Percentiles rank a stretch among this genome's conserved stretches.
phyloP scores from a whole-genome alignment of 2,797 vertebrate genomes.

The Acrossocheilus fasciatus region DNA sequence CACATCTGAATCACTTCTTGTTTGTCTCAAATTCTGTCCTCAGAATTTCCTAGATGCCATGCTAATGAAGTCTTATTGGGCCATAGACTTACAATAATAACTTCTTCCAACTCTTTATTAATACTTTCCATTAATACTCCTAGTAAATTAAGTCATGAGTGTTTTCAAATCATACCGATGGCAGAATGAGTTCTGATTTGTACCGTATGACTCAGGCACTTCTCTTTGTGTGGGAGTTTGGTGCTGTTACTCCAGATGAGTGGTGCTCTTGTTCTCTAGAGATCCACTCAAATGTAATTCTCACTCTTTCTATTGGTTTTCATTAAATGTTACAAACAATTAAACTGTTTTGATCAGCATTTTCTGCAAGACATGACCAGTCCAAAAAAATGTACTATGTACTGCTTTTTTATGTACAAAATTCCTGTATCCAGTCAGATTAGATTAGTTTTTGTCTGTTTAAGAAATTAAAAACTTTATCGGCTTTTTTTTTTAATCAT shows the following conservation, averaged over 20 bases:
- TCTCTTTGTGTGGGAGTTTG: constrained; percentile 56
- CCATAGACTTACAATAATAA: not conserved
- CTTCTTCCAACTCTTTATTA: not conserved
- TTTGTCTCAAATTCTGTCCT: constrained; percentile 30
- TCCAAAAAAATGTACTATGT: not conserved
- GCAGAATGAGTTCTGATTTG: constrained; percentile 3
- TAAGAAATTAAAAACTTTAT: not conserved
- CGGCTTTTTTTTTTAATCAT: not conserved
- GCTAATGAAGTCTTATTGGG: not conserved
- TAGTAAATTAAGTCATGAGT: not conserved
- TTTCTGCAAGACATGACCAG: not conserved
- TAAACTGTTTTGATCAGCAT: constrained; percentile 14
- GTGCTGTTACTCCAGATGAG: constrained; percentile 18
- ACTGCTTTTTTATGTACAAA: not conserved
- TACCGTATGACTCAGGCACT: constrained; percentile 17
- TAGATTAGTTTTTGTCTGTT: not conserved
- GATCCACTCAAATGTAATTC: constrained; percentile 4
- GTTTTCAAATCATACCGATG: constrained; percentile 17
- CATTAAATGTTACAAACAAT: constrained; percentile 19
- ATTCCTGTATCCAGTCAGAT: not conserved
- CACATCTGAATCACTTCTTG: constrained; percentile 38
- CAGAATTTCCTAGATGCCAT: not conserved
- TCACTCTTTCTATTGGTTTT: constrained; percentile 4
- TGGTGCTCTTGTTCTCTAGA: constrained; percentile 23
- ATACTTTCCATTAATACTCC: constrained; percentile 12